Base-by-base conservation (phyloP, 2,797 vertebrate genomes). In the Muscicapa comitata region DNA sequence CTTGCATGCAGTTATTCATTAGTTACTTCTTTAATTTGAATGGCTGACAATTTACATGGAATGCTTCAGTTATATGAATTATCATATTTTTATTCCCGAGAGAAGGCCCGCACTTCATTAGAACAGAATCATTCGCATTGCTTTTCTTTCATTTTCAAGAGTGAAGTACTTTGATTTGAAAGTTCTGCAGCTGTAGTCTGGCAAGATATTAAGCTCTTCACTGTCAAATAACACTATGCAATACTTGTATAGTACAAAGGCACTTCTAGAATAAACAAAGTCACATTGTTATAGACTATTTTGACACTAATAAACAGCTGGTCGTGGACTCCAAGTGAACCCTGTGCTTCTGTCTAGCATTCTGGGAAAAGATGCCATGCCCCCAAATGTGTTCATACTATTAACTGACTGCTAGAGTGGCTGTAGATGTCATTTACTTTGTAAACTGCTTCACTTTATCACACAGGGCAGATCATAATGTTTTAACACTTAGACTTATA, bases 1-100 rank as follows among this genome's bases (percentile, higher is more conserved):
- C 88, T 96, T 94, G 88, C 84, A 92, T 83, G 61, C 59, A 87
- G 91, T 96, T 96, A 96, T 93, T 96, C 94, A 96, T 95, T 96
- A 91, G 81, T 87, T 93, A 90, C 86, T 93, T 94, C 90, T 94
- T 95, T 96, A 94, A 94, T 94, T 93, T 93, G 90, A 93, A 94
- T 86, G 86, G 91, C 73, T 93, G 87, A 94, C 88, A 96, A 95
- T 95, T 96, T 93, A 90, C 73, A 82, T 20, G 35, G 80, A 95
- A 86, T 81, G 57, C 50, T 94, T 71, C 75, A 45, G 86, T 92
- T 93, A 88, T 79, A 85, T 85, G 73, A 74, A 85, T 90, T 88
- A 77, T 82, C 45, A 91, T 92, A 91, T 73, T 92, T 96, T 92
- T 96, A 87, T 75, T 89, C 93, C 62, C 75, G 50, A 55, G 78